Percentiles rank a stretch among this genome's conserved stretches.
Conservation (phyloP, 2,888 invertebrate species). For the Odontocerum albicorne region DNA sequence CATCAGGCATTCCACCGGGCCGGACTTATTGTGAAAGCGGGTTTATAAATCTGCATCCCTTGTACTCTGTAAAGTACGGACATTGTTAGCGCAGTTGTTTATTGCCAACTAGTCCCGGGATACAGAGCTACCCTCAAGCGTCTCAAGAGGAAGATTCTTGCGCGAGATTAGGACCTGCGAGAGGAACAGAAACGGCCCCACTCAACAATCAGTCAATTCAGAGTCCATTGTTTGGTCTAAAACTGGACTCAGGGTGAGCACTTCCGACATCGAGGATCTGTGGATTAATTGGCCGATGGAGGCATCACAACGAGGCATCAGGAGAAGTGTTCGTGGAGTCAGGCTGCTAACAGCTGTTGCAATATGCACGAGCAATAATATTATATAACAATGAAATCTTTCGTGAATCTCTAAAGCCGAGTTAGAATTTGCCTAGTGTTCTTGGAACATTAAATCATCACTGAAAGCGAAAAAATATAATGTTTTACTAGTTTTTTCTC, state of each 20-base stretch:
- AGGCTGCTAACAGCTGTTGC: background rate
- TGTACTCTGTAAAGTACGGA: too few relatives aligned
- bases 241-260: background rate
- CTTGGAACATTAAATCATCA: background rate
- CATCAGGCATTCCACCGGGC: too few relatives aligned
- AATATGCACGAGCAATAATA: too few relatives aligned
- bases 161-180: constrained; percentile 1
- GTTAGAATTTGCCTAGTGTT: background rate
- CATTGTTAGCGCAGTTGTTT: too few relatives aligned
- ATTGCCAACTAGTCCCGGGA: constrained; percentile 3
- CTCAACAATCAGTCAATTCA: background rate
- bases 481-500: too few relatives aligned
- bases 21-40: too few relatives aligned
- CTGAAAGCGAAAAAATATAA: background rate
- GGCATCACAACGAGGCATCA: background rate
- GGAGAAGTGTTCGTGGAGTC: background rate
- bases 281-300: background rate
- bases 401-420: background rate
- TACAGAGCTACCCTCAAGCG: constrained; percentile 6
- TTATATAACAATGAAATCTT: background rate
- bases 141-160: background rate
- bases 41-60: too few relatives aligned
- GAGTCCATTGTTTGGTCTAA: background rate
- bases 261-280: background rate
- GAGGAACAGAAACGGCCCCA: background rate